These are phyloP conservation scores for Mamestra brassicae DNA, from an alignment of 2,888 invertebrate genomes.

Conservation along the genomic window DNA sequence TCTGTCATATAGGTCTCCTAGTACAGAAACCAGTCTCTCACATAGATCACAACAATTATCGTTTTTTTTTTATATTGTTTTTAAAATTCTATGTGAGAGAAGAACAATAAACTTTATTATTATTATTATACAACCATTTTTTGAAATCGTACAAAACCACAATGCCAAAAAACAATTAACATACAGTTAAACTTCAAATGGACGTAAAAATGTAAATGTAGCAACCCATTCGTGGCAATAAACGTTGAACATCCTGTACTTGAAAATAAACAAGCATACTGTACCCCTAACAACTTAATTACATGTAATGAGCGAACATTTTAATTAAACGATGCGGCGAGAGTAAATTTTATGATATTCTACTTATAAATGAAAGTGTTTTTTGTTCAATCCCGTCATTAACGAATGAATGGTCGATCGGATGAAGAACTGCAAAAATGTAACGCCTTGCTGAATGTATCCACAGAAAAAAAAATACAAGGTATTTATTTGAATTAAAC, in stretches of 20 bases:
- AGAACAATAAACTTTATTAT: too few species aligned
- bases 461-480: too few species aligned
- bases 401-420: too few species aligned
- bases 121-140: background rate
- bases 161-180: conserved; percentile 17
- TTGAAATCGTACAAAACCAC: background rate
- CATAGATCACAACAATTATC: too few species aligned
- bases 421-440: too few species aligned
- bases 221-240: conserved; percentile 9
- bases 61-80: too few species aligned
- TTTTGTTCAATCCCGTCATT: too few species aligned
- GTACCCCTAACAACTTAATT: conserved; percentile 51
- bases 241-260: conserved; percentile 39
- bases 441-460: too few species aligned
- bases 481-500: too few species aligned
- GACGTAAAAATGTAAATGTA: conserved; percentile 42
- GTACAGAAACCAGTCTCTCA: too few species aligned
- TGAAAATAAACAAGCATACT: conserved; percentile 39
- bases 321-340: conserved; percentile 25
- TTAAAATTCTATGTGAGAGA: too few species aligned
- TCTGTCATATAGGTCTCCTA: too few species aligned
- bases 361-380: background rate
- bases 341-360: conserved; percentile 3
- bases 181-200: conserved; percentile 24
- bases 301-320: conserved; percentile 42